Base-by-base conservation (phyloP, 2,113 vertebrate species). In the Coturnix japonica region DNA sequence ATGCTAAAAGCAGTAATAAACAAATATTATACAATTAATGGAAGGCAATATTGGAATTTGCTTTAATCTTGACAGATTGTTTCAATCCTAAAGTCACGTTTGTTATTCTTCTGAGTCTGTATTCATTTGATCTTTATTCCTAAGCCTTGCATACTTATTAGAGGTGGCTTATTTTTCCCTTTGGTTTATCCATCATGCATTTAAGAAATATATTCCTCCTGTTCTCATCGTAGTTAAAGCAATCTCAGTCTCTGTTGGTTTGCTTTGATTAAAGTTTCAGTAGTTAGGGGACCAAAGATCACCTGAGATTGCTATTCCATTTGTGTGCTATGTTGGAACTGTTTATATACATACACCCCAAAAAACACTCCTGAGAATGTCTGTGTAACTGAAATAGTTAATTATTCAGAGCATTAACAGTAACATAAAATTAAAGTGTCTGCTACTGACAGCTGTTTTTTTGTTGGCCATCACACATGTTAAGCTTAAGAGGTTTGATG, bases 121-220 rank as follows among this genome's bases (percentile, higher is more conserved):
- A 3, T 43, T 18, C 14, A 9, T 25, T 23, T 60, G 31, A 22
- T 72, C 61, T 81, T 63, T 53, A 26, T 44, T 59, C 35, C 71
- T 13, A 14, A 30, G 31, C 35, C 35, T 78, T 21, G 1, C 0
- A 6, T 20, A 2, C 1, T 1, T 37, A 1, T 43, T 14, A 31
- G 26, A 26, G 23, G 30, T 47, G 37, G 37, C 22, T 76, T 59
- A 6, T 16, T 54, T 88, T 83, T 80, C 41, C 2, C 0, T 76
- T 74, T 33, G 25, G n/a, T 54, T 70, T 78, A 74, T 35, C n/a
- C 31, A 28, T 67, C 1, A 16, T 57, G 4, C 61, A n/a, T 54
- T 74, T 59, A 59, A 30, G 28, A 9, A 83, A 6, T 18, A n/a
- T 47, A 77, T 59, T 87, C 14, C 14, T 82, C 53, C 51, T 51